Base-by-base conservation (phyloP, 2,797 vertebrate genomes). In the Poecilia wingei region DNA sequence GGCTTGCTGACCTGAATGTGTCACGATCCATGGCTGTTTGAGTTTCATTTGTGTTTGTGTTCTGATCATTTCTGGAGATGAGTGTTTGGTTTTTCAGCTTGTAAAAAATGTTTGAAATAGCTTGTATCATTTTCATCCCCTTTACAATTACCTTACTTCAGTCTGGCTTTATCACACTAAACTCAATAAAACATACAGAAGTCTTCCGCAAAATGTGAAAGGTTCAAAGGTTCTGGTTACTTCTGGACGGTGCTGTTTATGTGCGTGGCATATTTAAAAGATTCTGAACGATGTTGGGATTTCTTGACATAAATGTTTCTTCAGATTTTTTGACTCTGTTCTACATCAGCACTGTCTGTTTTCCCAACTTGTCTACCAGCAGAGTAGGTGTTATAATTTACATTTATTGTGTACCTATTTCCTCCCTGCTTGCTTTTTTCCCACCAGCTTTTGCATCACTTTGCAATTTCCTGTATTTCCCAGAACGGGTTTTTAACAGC, bases 401-500 rank as follows among this genome's bases (percentile, higher is more conserved):
- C 55, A 87, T 86, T 84, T 79, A 75, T 6, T 0, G 0, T 79
- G 76, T 55, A 75, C 39, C 66, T 31, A 57, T 81, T 84, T 79
- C 74, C 74, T 83, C 86, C 79, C 75, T 78, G 72, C 66, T 22
- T 79, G 77, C 80, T 78, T 33, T 13, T 14, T 2, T 3, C 3
- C 16, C 78, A 6, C 47, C 47, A 80, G 80, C 46, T 86, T 86
- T 83, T 79, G 79, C 82, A 74, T 78, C 77, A 79, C 81, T 85
- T 82, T 76, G 81, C 76, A 84, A 68, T 84, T 83, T 82, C 79
- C 84, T 76, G 81, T 78, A 75, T 85, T 88, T 85, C 72, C 66
- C 76, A 84, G 76, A 89, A 81, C 82, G 76, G 33, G 73, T 85
- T 89, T 90, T 89, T 86, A 82, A 82, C 80, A 82, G 80, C 79